Evolutionary conservation across 2,113 vertebrate species (phyloP), one percentile per base, ranked within the genome.

Genomic region (Turdus rufiventris): DNA sequence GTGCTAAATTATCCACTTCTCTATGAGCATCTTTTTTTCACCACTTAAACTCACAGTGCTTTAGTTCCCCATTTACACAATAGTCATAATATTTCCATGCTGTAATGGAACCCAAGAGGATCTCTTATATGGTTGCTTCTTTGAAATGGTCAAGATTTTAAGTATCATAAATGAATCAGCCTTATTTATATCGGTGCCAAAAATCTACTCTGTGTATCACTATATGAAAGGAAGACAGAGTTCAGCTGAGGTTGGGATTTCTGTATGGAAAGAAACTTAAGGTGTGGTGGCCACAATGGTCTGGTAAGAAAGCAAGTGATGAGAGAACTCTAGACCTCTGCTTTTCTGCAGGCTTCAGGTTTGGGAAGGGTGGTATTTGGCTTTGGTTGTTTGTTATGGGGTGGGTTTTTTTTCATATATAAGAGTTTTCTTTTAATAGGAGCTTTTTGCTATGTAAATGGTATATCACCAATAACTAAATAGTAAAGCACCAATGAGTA

Each of bases 71-170:
- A 43, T 72, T 75, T 75, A 48, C 28, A 47, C 87, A 87, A 76
- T 3, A 72, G 47, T 53, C 20, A 14, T 75, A 88, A 33, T 81
- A 82, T 89, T 91, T 87, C 58, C 66, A 76, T 38, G 25, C n/a
- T 75, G 68, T 68, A 82, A 31, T 65, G 66, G 40, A 88, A 18
- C 58, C 33, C 47, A 25, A n/a, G 54, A 87, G 45, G 17, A 73
- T 56, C 42, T 20, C n/a, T 82, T 79, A 88, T 95, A 85, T 60
- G 71, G 10, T 18, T 91, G 1, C 36, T 91, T 87, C 67, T 91
- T 87, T 89, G 66, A 91, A 97, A 89, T 93, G 24, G 25, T 89
- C 23, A 89, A 76, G 48, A 73, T 91, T 94, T 93, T 68, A 92
- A 93, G 54, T 66, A 62, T 25, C 18, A n/a, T 40, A 89, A 89